phyloP scores from a whole-genome alignment of 2,888 invertebrate genomes.

The Mesopsocus fuscifrons region DNA sequence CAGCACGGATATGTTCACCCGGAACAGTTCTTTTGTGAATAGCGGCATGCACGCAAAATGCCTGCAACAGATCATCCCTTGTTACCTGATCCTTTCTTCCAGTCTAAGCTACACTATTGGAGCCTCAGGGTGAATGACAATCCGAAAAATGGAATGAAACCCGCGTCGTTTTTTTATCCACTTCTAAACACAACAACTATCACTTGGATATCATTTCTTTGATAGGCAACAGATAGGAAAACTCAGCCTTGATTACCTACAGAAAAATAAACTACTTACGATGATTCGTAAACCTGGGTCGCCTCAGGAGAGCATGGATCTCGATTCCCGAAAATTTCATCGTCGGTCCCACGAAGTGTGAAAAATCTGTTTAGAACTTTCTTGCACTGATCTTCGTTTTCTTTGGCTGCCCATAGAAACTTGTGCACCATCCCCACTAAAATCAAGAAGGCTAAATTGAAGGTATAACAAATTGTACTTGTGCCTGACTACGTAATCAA shows the following conservation, averaged over 20 bases:
- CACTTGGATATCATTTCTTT: no score
- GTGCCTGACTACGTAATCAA: no score
- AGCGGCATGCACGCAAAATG: slow-evolving; percentile 12
- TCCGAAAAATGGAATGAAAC: no score
- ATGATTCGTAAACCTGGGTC: not conserved
- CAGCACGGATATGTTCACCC: slow-evolving; percentile 12
- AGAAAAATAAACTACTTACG: slow-evolving; percentile 1
- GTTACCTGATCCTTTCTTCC: no score
- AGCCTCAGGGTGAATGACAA: no score
- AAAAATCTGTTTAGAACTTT: slow-evolving; percentile 2
- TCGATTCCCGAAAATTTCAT: slow-evolving; percentile 12
- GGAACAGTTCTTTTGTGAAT: slow-evolving; percentile 14
- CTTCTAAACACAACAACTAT: no score
- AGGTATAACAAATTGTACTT: no score
- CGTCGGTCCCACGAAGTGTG: slow-evolving; percentile 1
- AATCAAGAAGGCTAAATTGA: not conserved
- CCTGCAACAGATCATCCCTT: slow-evolving; percentile 12
- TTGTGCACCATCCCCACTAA: not conserved
- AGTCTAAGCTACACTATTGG: no score
- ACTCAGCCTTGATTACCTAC: no score
- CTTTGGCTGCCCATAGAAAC: slow-evolving; percentile 8
- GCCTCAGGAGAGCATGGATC: slow-evolving; percentile 12
- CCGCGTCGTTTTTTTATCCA: no score
- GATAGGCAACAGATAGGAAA: no score
- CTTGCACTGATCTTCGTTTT: slow-evolving; percentile 1